Conservation (phyloP, 92 coral and sea anemone species). For the Heliopora coerulea region DNA sequence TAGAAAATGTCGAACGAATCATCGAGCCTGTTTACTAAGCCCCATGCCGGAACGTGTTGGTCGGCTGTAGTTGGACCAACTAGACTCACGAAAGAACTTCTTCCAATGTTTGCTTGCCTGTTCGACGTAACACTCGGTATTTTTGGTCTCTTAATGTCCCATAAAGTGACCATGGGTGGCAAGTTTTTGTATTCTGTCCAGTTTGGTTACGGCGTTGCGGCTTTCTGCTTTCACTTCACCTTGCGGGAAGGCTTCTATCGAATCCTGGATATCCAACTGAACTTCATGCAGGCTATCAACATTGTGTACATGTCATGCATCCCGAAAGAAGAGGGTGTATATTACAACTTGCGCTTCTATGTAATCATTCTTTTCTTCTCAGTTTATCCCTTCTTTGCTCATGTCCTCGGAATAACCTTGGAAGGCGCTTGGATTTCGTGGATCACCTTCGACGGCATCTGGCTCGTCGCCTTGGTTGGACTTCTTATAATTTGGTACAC, state of each 20-base stretch:
- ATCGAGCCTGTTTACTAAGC: conserved; percentile 12
- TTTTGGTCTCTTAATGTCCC: conserved; percentile 29
- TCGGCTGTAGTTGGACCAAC: conserved; percentile 36
- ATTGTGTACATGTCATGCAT: conserved; percentile 37
- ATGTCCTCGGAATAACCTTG: conserved; percentile 29
- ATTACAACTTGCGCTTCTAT: conserved; percentile 4
- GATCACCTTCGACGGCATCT: conserved; percentile 38
- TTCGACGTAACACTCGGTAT: conserved; percentile 36
- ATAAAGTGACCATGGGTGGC: conserved; percentile 39
- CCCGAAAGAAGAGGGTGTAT: conserved; percentile 7
- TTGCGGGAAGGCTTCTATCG: conserved; percentile 52
- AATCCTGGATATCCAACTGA: conserved; percentile 29
- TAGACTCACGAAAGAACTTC: conserved; percentile 38
- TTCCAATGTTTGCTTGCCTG: conserved; percentile 43
- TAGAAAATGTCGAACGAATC: conserved; percentile 41
- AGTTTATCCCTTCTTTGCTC: conserved; percentile 39
- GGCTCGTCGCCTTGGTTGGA: conserved; percentile 20
- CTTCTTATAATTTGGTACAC: conserved; percentile 34
- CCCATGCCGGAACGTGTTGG: conserved; percentile 47
- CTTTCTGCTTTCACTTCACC: conserved; percentile 37
- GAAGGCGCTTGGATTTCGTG: conserved; percentile 33
- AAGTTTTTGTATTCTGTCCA: conserved; percentile 34
- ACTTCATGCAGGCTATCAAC: conserved; percentile 50
- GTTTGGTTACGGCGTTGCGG: conserved; percentile 40
- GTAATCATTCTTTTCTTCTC: conserved; percentile 27